A percentile compares a stretch with the other conserved stretches of the same genome.
Conservation (phyloP, 1,140 invertebrate genomes). For the Gonatopus flavifemur region DNA sequence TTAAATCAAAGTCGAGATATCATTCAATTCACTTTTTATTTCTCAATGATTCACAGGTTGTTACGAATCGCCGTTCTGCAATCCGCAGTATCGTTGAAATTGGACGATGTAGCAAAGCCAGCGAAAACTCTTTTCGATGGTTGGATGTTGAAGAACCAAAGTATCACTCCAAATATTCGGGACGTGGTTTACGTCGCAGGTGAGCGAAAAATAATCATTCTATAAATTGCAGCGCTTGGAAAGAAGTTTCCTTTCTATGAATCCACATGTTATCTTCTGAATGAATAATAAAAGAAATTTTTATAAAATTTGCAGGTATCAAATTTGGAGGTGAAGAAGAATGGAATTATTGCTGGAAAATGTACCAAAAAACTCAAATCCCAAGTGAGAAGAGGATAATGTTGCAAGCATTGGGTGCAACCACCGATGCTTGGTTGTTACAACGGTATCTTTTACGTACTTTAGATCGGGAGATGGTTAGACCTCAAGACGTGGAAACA, state of each 20-base stretch:
- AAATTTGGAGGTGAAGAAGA: slow-evolving; percentile 69
- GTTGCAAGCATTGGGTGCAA: slow-evolving; percentile 69
- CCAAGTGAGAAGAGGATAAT: slow-evolving; percentile 70
- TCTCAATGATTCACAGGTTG: too few relatives aligned
- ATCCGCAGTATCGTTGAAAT: slow-evolving; percentile 65
- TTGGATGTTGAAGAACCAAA: slow-evolving; percentile 65
- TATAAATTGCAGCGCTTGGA: background rate
- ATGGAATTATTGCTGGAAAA: slow-evolving; percentile 76
- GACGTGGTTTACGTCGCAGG: slow-evolving; percentile 76
- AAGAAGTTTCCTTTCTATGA: slow-evolving; percentile 6
- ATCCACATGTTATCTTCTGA: background rate
- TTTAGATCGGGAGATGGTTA: slow-evolving; percentile 67
- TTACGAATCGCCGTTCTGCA: slow-evolving; percentile 62
- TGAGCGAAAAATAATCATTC: slow-evolving; percentile 21
- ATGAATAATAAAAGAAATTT: too few relatives aligned
- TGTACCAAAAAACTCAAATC: slow-evolving; percentile 68
- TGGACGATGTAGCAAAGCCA: slow-evolving; percentile 65
- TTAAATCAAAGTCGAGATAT: background rate
- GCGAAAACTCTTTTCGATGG: slow-evolving; percentile 65
- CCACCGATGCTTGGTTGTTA: slow-evolving; percentile 73
- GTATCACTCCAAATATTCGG: slow-evolving; percentile 70
- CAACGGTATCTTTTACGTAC: slow-evolving; percentile 69
- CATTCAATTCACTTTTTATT: slow-evolving; percentile 11
- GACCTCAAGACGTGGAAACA: slow-evolving; percentile 69
- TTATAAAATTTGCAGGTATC: slow-evolving; percentile 44